A percentile compares a stretch with the other conserved stretches of the same genome.
Conservation (phyloP, 2,888 invertebrate genomes). For the Drosophila rubida region DNA sequence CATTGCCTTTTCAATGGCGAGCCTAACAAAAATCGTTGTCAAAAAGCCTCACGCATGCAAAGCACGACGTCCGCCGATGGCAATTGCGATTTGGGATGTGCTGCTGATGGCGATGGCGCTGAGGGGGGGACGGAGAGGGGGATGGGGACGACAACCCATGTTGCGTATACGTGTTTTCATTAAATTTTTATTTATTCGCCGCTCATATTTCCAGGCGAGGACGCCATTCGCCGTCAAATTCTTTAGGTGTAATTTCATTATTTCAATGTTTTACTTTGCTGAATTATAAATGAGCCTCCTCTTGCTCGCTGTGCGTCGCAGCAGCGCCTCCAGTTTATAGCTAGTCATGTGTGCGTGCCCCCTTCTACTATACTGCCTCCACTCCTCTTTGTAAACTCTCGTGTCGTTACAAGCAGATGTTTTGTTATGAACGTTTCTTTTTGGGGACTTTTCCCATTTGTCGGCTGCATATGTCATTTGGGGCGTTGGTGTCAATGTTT, state of each 20-base stretch:
- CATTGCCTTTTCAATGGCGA: conserved; percentile 62
- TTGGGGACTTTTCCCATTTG: conserved; percentile 15
- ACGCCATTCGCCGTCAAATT: conserved; percentile 50
- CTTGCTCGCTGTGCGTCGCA: conserved; percentile 28
- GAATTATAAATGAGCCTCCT: conserved; percentile 75
- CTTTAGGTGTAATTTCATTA: conserved; percentile 78
- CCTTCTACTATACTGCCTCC: too few relatives aligned
- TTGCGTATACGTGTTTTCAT: conserved; percentile 75
- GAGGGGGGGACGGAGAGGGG: background rate
- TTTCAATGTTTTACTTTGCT: conserved; percentile 78
- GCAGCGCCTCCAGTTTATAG: conserved; percentile 51
- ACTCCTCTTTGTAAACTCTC: conserved; percentile 4
- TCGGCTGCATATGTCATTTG: conserved; percentile 42
- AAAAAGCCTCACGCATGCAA: conserved; percentile 65
- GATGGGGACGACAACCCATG: conserved; percentile 36
- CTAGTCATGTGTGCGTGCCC: conserved; percentile 65
- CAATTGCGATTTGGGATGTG: conserved; percentile 26
- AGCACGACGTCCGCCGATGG: conserved; percentile 42
- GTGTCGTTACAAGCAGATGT: conserved; percentile 58
- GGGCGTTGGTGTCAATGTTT: conserved; percentile 74
- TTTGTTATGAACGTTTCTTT: conserved; percentile 40
- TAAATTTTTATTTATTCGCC: conserved; percentile 71
- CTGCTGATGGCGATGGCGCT: background rate
- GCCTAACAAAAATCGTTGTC: conserved; percentile 57
- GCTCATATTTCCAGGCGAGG: conserved; percentile 29